Evolutionary conservation across 2,888 invertebrate species (phyloP), one percentile per base, ranked within the genome.

Genomic region (Panorpa germanica): DNA sequence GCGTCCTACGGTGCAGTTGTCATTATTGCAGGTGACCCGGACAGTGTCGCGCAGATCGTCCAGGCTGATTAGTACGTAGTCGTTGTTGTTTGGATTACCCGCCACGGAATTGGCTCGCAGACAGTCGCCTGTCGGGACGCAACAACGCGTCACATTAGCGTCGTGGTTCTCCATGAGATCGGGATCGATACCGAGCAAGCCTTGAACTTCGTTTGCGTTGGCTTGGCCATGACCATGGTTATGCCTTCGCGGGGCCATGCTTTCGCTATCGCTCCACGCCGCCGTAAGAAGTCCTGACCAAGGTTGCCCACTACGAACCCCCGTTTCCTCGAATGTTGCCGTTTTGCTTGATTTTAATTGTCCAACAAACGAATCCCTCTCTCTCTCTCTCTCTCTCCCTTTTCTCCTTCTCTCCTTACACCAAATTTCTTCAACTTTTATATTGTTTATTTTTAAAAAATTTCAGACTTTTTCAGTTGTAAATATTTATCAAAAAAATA

Each of bases 21-120:
- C 90, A 59, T 93, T 93, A 64, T 88, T 93, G 67, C 95, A 95
- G 40, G 77, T 68, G 35, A 95, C 85, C 51, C 80, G 78, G 41
- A 90, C 72, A 25, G 78, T 75, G 44, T 86, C 85, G 40, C 76
- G 65, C 29, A 76, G 61, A 38, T 77, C 73, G 45, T 76, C 75
- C 38, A 65, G 46, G 34, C 65, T 60, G 33, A 75, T 70, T 25
- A 65, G 49, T 47, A 59, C 57, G 37, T 52, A 57, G 40, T 59
- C 57, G 42, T 54, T 53, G 40, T 54, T 53, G 34, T 44, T 46
- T 34, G 50, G 47, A 24, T 39, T 38, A 35, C n/a, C n/a, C n/a
- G n/a, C n/a, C 36, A 45, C 40, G 15, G 48, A 43, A 39, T 50
- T 63, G 38, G 61, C 70, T 44, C 80, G 71, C 35, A 78, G 64